phyloP scores from a whole-genome alignment of 2,797 vertebrate genomes.

The Clarias laeviceps region DNA sequence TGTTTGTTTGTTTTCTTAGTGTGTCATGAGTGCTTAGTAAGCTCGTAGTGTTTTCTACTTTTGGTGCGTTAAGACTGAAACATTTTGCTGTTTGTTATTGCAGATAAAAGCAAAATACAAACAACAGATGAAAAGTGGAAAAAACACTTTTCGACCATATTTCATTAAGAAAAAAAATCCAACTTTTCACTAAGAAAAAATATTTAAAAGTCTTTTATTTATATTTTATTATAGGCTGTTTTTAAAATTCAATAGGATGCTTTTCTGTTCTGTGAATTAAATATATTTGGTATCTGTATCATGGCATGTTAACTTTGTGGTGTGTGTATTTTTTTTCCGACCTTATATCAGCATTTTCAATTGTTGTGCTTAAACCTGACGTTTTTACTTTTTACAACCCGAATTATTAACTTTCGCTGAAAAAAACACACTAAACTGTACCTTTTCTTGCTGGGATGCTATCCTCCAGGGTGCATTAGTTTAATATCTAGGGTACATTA shows the following conservation, averaged over 20 bases:
- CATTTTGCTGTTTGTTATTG: neutral
- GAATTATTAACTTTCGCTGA: neutral
- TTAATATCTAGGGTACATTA: neutral
- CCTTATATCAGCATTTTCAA: neutral
- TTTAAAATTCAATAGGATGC: neutral
- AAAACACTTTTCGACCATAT: neutral
- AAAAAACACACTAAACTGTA: neutral
- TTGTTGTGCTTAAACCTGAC: neutral
- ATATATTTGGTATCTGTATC: neutral
- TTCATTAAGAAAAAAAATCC: neutral
- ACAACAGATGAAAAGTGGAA: neutral
- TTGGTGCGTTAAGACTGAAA: neutral
- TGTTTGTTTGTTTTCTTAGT: neutral
- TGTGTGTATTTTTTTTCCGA: neutral
- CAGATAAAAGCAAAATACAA: no score
- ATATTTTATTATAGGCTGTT: neutral
- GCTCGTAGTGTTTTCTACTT: neutral
- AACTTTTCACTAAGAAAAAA: neutral
- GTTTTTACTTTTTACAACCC: neutral
- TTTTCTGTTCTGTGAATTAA: neutral
- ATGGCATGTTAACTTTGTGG: neutral
- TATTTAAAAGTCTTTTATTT: neutral
- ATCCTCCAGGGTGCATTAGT: neutral
- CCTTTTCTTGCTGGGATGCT: neutral
- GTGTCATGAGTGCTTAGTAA: neutral